Conservation (phyloP, 2,113 vertebrate species). For the Pelecanus crispus region DNA sequence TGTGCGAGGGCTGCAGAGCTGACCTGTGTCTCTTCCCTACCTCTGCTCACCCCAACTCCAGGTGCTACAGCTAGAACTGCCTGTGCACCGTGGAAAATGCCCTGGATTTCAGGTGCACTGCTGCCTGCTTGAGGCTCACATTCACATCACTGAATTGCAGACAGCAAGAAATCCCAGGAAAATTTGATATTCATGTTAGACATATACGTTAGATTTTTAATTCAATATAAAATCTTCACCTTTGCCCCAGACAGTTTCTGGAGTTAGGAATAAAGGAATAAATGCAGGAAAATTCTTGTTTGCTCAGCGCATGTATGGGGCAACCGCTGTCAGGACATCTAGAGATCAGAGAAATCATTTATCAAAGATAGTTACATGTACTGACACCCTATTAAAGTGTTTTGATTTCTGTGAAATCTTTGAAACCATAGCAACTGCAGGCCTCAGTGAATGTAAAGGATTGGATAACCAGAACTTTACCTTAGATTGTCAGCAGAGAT, state of each 20-base stretch:
- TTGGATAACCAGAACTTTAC: conserved; percentile 26
- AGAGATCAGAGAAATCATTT: conserved; percentile 7
- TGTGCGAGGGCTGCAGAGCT: neutral
- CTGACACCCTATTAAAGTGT: conserved; percentile 29
- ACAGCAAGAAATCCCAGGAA: neutral
- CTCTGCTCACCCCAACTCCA: too few relatives aligned
- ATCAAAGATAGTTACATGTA: conserved; percentile 23
- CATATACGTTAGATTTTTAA: neutral
- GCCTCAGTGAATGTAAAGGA: conserved; percentile 44
- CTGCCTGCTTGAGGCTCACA: neutral
- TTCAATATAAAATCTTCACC: neutral
- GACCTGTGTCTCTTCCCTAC: neutral
- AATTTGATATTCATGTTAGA: neutral
- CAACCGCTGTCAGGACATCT: neutral
- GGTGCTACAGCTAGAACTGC: neutral
- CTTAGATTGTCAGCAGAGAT: conserved; percentile 14
- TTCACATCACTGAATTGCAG: too few relatives aligned
- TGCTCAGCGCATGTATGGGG: neutral
- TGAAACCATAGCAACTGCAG: conserved; percentile 71
- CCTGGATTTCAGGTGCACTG: rapidly evolving
- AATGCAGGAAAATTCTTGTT: neutral
- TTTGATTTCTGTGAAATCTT: conserved; percentile 58
- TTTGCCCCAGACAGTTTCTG: neutral
- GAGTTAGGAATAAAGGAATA: neutral
- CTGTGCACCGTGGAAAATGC: rapidly evolving